Conservation (phyloP, 2,888 invertebrate genomes). For the Colostygia pectinataria region DNA sequence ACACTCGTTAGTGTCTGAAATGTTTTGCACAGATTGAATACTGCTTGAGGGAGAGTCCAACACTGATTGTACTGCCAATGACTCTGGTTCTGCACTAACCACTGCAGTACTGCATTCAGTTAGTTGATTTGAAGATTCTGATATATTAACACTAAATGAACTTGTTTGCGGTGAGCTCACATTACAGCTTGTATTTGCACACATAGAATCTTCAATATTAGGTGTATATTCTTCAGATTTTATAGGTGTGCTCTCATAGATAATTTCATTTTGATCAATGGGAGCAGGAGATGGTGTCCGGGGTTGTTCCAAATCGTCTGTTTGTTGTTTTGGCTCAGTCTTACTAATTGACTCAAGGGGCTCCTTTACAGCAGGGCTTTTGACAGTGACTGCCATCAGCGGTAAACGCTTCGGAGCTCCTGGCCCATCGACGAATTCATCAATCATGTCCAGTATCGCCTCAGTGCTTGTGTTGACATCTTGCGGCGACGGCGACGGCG, state of each 20-base stretch:
- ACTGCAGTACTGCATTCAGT: conserved; percentile 20
- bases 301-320: conserved; percentile 25
- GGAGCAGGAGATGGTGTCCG: conserved; percentile 36
- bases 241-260: conserved; percentile 26
- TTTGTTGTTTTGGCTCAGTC: conserved; percentile 26
- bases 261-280: conserved; percentile 47
- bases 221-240: conserved; percentile 38
- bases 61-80: conserved; percentile 27
- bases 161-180: conserved; percentile 44
- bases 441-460: conserved; percentile 80
- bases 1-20: conserved; percentile 57
- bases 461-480: conserved; percentile 78
- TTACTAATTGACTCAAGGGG: conserved; percentile 7
- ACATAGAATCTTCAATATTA: conserved; percentile 28
- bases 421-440: conserved; percentile 77
- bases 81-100: conserved; percentile 31
- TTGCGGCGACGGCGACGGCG: conserved; percentile 73
- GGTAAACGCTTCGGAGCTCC: conserved; percentile 69
- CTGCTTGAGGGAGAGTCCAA: conserved; percentile 58
- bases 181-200: conserved; percentile 40
- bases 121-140: conserved; percentile 23
- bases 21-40: conserved; percentile 55
- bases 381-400: conserved; percentile 36
- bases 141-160: conserved; percentile 39
- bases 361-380: conserved; percentile 2